Percentiles rank a stretch among this genome's conserved stretches.
Conservation (phyloP, 2,113 vertebrate genomes). For the Cochlearius cochlearius region DNA sequence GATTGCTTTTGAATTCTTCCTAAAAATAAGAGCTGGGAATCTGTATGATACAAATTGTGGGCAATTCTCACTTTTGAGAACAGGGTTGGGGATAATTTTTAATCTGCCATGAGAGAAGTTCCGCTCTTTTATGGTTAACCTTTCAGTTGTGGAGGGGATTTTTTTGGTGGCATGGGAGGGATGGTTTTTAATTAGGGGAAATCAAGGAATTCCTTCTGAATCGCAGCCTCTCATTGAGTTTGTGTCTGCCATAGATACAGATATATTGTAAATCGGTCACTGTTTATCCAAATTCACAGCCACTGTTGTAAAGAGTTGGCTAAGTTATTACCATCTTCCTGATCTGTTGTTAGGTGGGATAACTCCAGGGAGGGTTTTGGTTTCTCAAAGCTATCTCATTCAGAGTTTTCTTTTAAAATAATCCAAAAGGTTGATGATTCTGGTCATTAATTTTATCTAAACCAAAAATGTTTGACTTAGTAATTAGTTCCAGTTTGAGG, state of each 20-base stretch:
- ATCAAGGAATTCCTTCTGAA: background rate
- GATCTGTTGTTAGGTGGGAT: background rate
- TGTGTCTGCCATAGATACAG: background rate
- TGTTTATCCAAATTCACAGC: background rate
- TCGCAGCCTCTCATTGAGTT: fast-evolving
- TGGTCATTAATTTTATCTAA: background rate
- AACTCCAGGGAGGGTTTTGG: background rate
- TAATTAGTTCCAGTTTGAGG: background rate
- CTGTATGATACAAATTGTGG: background rate
- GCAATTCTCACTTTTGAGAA: background rate
- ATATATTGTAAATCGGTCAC: background rate
- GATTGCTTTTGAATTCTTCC: background rate
- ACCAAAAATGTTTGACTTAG: background rate
- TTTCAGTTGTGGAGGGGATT: fast-evolving
- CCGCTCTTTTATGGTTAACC: background rate
- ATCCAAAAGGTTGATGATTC: background rate
- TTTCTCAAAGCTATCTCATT: background rate
- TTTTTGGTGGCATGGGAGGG: background rate
- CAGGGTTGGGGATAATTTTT: background rate
- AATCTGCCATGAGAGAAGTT: background rate
- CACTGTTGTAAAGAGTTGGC: too few relatives aligned
- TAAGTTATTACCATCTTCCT: background rate
- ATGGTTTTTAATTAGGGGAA: background rate
- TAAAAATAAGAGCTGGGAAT: background rate
- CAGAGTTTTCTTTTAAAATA: background rate